These are phyloP conservation scores for Bombyx mandarina DNA, from an alignment of 1,140 invertebrate species.

Conservation along the genomic window DNA sequence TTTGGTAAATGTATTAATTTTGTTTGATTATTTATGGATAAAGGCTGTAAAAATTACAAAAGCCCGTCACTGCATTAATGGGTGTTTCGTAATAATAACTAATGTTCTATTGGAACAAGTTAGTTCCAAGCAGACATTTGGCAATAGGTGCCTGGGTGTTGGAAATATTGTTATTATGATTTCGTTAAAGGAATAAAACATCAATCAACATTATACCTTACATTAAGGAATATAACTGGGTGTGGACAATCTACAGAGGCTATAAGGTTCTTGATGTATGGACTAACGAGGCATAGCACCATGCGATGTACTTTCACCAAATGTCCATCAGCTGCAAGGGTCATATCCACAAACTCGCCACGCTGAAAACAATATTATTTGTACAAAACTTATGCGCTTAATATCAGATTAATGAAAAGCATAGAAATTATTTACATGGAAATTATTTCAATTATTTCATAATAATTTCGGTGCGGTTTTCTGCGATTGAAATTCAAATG, in stretches of 20 bases:
- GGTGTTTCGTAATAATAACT: no score
- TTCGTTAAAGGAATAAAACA: no score
- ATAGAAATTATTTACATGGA: neutral
- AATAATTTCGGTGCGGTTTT: neutral
- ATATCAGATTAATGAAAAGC: no score
- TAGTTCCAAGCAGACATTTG: no score
- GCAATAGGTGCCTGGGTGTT: no score
- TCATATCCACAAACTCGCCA: constrained; percentile 85
- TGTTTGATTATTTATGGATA: no score
- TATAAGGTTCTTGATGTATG: constrained; percentile 83
- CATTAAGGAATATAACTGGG: constrained; percentile 80
- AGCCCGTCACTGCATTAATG: no score
- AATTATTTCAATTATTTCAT: neutral
- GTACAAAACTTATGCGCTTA: neutral
- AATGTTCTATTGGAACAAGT: no score
- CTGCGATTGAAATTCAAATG: neutral
- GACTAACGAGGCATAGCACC: constrained; percentile 80
- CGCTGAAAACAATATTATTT: constrained; percentile 51
- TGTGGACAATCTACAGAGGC: constrained; percentile 82
- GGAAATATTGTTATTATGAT: no score
- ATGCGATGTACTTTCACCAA: constrained; percentile 83
- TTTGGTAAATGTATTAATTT: no score
- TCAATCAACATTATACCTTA: constrained; percentile 22
- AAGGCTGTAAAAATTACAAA: no score
- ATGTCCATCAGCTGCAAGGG: constrained; percentile 81